These are phyloP conservation scores for Tricholauxania praeusta DNA, from an alignment of 2,888 invertebrate genomes.

Conservation along the genomic window DNA sequence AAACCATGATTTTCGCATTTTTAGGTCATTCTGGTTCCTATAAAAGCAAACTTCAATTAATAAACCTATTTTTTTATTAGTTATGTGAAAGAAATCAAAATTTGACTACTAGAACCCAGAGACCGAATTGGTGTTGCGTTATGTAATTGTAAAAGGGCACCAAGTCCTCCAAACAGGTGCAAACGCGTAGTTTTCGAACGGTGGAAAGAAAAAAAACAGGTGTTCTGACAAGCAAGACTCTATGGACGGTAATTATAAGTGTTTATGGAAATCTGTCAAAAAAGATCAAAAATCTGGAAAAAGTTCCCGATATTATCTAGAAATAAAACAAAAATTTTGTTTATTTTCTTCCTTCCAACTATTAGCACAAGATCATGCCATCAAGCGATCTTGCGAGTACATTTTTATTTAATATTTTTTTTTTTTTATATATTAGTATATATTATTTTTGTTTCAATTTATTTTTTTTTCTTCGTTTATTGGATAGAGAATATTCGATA, in stretches of 20 bases:
- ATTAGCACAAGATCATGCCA: conserved; percentile 30
- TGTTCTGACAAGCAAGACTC: neutral
- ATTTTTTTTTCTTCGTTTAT: conserved; percentile 25
- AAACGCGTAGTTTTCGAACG: neutral
- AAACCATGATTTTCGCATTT: too few species aligned
- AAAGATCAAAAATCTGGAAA: too few species aligned
- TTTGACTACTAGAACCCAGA: too few species aligned
- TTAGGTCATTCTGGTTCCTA: too few species aligned
- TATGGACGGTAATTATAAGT: neutral
- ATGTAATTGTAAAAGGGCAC: too few species aligned
- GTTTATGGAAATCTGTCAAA: too few species aligned
- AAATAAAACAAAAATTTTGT: conserved; percentile 35
- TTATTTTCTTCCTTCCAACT: conserved; percentile 36
- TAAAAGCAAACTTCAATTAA: too few species aligned
- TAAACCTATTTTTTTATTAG: too few species aligned
- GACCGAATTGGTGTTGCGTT: too few species aligned
- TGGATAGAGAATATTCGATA: conserved; percentile 17
- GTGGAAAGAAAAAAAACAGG: neutral
- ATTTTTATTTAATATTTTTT: conserved; percentile 18
- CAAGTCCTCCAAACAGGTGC: too few species aligned
- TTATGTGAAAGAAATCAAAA: too few species aligned
- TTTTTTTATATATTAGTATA: conserved; percentile 15
- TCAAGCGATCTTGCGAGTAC: conserved; percentile 14
- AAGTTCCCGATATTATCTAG: neutral
- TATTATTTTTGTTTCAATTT: conserved; percentile 5